Evolutionary conservation across 2,797 vertebrate species (phyloP).

Genomic region (Pseudocheirus occidentalis): DNA sequence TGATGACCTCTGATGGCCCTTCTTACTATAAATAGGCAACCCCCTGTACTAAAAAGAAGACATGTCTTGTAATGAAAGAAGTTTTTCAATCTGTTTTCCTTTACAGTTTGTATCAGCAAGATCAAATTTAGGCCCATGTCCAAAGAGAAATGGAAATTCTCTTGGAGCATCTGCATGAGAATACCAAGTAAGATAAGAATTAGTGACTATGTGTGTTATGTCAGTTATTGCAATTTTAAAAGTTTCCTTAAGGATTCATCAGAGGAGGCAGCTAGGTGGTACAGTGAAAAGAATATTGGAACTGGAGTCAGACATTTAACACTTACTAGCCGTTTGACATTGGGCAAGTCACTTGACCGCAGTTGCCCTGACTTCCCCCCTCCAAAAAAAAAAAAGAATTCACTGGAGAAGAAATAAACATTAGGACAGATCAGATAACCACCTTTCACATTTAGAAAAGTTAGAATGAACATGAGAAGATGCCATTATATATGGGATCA

Average conservation of each 20-base stretch:
- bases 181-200: background rate
- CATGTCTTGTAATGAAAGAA: background rate
- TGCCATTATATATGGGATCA: background rate
- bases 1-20: too few relatives aligned
- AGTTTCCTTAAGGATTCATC: background rate
- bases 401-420: background rate
- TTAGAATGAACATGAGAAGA: background rate
- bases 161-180: background rate
- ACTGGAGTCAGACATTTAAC: too few relatives aligned
- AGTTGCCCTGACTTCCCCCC: too few relatives aligned
- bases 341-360: too few relatives aligned
- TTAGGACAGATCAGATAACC: background rate
- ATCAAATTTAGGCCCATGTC: background rate
- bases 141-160: background rate
- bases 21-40: background rate
- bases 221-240: background rate
- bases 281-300: too few relatives aligned
- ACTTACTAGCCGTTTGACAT: too few relatives aligned
- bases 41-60: background rate
- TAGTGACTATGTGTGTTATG: background rate
- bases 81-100: background rate
- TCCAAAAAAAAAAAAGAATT: too few relatives aligned
- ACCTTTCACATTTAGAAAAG: background rate
- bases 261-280: too few relatives aligned
- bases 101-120: background rate